Conservation (phyloP, 2,113 vertebrate species). For the Engraulis encrasicolus region DNA sequence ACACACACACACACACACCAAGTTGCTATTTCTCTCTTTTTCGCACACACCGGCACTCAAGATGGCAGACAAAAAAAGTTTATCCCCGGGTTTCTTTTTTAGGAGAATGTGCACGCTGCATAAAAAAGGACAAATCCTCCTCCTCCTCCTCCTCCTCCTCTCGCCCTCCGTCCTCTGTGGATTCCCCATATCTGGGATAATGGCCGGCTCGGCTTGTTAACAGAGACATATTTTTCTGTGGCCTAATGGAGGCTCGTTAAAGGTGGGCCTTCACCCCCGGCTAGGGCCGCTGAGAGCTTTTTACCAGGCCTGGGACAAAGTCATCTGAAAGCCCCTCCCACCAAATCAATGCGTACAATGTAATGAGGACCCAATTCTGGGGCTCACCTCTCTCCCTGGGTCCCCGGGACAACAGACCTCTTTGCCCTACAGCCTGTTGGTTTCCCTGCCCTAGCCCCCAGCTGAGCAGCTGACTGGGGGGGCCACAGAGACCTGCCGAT, state of each 20-base stretch:
- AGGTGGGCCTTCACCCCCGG: slow-evolving; percentile 16
- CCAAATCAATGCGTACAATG: too few relatives aligned
- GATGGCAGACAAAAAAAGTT: background rate
- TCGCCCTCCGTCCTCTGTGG: background rate
- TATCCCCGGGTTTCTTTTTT: slow-evolving; percentile 16
- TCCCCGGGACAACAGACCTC: too few relatives aligned
- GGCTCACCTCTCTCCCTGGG: too few relatives aligned
- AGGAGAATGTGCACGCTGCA: background rate
- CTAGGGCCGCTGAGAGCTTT: too few relatives aligned
- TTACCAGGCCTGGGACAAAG: too few relatives aligned
- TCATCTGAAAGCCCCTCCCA: too few relatives aligned
- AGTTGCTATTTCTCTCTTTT: background rate
- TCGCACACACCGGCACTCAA: background rate
- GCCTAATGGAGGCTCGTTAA: slow-evolving; percentile 16
- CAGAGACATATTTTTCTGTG: background rate
- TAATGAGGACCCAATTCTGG: too few relatives aligned
- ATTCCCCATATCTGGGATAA: slow-evolving; percentile 21
- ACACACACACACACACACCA: too few relatives aligned
- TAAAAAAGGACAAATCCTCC: background rate
- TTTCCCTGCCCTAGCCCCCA: too few relatives aligned
- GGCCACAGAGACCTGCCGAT: slow-evolving; percentile 1
- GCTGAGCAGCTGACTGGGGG: background rate
- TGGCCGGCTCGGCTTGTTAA: slow-evolving; percentile 16
- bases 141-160: too few relatives aligned
- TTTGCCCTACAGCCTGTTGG: too few relatives aligned